phyloP scores from a whole-genome alignment of 2,797 vertebrate genomes.

The Alectoris magna region DNA sequence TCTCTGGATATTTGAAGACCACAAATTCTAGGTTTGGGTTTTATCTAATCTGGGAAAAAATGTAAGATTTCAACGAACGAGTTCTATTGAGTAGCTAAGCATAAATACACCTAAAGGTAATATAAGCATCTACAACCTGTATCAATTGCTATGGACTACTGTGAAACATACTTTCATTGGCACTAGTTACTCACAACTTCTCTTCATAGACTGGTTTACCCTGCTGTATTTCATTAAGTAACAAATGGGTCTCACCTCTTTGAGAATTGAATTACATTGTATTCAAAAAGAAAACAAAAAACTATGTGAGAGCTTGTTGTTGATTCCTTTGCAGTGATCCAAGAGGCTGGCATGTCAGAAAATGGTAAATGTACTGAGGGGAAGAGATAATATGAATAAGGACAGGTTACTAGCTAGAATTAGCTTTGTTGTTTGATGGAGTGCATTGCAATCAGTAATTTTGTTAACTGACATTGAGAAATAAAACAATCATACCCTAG shows the following conservation, averaged over 20 bases:
- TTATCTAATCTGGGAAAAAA: background rate
- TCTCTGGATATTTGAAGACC: background rate
- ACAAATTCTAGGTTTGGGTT: background rate
- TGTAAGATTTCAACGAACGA: background rate
- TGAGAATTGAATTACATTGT: background rate
- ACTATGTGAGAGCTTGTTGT: background rate
- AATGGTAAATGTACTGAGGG: background rate
- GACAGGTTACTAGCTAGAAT: background rate
- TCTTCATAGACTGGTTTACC: background rate
- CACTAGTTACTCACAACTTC: background rate
- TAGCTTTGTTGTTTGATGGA: background rate
- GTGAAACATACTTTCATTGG: background rate
- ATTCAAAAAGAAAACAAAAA: background rate
- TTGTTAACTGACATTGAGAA: background rate
- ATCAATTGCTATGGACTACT: background rate
- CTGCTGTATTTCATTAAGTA: background rate
- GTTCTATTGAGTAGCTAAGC: background rate
- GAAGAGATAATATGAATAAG: background rate
- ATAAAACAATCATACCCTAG: accelerated
- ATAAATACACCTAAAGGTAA: background rate
- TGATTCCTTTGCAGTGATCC: background rate
- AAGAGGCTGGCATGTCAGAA: background rate
- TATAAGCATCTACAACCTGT: too few species aligned
- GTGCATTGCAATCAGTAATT: accelerated
- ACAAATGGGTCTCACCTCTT: background rate